These are phyloP conservation scores for Rotaria socialis DNA, from an alignment of 2,888 invertebrate genomes.

Conservation along the genomic window DNA sequence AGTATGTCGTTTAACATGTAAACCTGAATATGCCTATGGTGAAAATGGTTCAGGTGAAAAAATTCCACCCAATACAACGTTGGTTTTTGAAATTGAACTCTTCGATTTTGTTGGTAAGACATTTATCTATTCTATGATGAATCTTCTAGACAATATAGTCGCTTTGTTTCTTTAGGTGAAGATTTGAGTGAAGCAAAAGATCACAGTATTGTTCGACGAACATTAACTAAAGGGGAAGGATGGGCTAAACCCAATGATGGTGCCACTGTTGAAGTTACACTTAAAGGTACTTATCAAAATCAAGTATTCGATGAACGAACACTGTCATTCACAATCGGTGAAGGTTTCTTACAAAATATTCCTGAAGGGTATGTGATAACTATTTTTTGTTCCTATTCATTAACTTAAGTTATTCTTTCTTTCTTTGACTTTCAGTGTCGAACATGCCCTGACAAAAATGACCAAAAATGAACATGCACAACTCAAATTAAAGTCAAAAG, in stretches of 20 bases:
- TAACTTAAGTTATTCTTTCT: not conserved
- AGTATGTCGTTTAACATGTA: constrained; percentile 38
- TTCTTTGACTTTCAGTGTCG: constrained; percentile 48
- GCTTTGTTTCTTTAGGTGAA: constrained; percentile 62
- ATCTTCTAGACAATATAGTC: not conserved
- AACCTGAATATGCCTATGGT: constrained; percentile 44
- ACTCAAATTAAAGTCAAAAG: constrained; percentile 67
- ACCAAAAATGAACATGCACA: constrained; percentile 72
- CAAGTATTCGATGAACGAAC: constrained; percentile 73
- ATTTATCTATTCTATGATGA: not conserved
- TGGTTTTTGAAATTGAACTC: constrained; percentile 85
- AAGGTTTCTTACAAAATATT: constrained; percentile 72
- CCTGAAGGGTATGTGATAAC: constrained; percentile 68
- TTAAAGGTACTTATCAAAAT: constrained; percentile 53
- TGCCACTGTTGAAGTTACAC: constrained; percentile 72
- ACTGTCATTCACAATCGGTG: constrained; percentile 78
- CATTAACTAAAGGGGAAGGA: constrained; percentile 70
- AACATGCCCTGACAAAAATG: constrained; percentile 67
- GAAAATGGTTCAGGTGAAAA: constrained; percentile 53
- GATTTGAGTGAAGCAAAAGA: constrained; percentile 80
- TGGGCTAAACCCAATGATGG: constrained; percentile 75
- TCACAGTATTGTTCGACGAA: constrained; percentile 73
- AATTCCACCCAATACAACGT: constrained; percentile 65
- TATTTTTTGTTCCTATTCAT: constrained; percentile 66
- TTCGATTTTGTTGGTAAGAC: constrained; percentile 62